Base-by-base conservation (phyloP, 1,140 invertebrate genomes). In the Lepidurus apus region DNA sequence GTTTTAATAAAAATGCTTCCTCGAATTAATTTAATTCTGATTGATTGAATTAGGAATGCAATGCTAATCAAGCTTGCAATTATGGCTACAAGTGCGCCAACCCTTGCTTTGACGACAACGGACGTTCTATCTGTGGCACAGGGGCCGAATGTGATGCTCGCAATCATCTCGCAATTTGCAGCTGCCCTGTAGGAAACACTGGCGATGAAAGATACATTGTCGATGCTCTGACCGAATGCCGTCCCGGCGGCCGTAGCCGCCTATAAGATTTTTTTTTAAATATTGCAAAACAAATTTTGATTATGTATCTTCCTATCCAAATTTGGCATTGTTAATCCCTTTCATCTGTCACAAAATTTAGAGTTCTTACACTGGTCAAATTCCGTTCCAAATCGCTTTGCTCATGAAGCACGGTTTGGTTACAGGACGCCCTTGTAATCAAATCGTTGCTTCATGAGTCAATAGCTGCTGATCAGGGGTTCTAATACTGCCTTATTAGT, bases 81-180 rank as follows among this genome's bases (percentile, higher is more conserved):
- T 91, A 92, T 65, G 90, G 92, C 81, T 85, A 84, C 81, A 82
- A 85, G 0, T 95, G 93, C 83, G 88, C 89, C 17, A 91, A 91
- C 76, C 92, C 93, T 82, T 95, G 94, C 82, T 91, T 91, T 53
- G 85, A 88, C 0, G 90, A 89, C n/a, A 73, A 76, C 24, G 45
- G 77, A n/a, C 89, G 87, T 80, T 86, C 86, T 10, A 53, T 80
- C 1, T 95, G 93, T 85, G 93, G 92, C 47, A 84, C 91, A 11
- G 90, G 90, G 3, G 90, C 91, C 73, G 88, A 90, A 2, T 93
- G 92, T 82, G 90, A 91, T 74, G 89, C 91, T 0, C 87, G 91
- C 77, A 90, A 93, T 81, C 93, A 95, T 83, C 89, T 93, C 74
- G 93, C 93, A 1, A 92, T 94, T 13, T 96, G 94, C 83, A 92